phyloP scores from a whole-genome alignment of 2,888 invertebrate genomes.

The Cantharis rustica region DNA sequence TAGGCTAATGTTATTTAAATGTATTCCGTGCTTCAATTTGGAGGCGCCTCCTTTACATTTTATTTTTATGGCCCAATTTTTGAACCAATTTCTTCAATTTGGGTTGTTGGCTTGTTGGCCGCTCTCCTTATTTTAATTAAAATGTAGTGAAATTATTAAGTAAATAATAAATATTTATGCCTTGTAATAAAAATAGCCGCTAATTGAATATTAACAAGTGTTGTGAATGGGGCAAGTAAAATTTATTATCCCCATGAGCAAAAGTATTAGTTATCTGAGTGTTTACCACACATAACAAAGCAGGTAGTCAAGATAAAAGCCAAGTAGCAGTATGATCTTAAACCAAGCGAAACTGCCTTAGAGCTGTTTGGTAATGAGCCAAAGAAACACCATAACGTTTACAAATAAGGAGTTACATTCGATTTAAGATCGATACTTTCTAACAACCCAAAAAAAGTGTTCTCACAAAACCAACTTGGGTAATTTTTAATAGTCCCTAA shows the following conservation, averaged over 20 bases:
- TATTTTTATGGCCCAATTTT: background rate
- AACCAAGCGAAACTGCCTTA: slow-evolving; percentile 27
- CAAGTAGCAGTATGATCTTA: slow-evolving; percentile 19
- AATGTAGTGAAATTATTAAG: background rate
- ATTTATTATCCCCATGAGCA: slow-evolving; percentile 26
- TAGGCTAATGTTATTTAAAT: slow-evolving; percentile 2
- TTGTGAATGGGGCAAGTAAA: slow-evolving; percentile 6
- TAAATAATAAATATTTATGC: background rate
- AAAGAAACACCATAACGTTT: background rate
- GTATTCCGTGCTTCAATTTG: background rate
- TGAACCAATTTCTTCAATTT: background rate
- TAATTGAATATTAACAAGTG: slow-evolving; percentile 19
- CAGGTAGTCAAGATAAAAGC: slow-evolving; percentile 20
- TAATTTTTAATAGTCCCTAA: slow-evolving; percentile 3
- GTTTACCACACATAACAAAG: slow-evolving; percentile 19
- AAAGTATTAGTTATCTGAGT: slow-evolving; percentile 17
- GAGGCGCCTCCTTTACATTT: background rate
- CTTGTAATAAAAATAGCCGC: background rate
- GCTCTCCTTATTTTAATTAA: background rate
- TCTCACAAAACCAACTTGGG: background rate
- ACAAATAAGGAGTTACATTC: slow-evolving; percentile 6
- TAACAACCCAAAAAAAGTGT: slow-evolving; percentile 8
- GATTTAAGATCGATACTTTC: background rate
- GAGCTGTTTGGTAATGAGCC: slow-evolving; percentile 22
- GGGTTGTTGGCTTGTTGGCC: background rate